Percentiles rank a stretch among this genome's conserved stretches.
Evolutionary conservation across 2,113 vertebrate species (phyloP).

Genomic region (Calyptommatus sinebrachiatus): DNA sequence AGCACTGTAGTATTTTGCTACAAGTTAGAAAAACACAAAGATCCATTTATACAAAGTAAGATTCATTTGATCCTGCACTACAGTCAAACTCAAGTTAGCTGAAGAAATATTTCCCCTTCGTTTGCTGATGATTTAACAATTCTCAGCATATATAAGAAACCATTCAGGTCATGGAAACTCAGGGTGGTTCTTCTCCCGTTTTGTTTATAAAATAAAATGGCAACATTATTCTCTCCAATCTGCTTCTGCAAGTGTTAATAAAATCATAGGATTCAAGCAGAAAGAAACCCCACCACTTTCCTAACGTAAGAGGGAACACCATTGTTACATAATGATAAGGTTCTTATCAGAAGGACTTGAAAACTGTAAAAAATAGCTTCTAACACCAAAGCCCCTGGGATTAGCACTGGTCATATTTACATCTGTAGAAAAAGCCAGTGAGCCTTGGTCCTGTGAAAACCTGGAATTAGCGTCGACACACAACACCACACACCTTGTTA

Average conservation of each 20-base stretch:
- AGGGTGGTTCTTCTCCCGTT: neutral
- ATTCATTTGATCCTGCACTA: neutral
- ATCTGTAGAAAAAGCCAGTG: conserved; percentile 14
- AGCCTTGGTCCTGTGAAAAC: conserved; percentile 28
- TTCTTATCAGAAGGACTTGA: neutral
- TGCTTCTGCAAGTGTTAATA: conserved; percentile 23
- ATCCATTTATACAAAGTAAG: neutral
- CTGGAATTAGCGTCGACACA: conserved; percentile 34
- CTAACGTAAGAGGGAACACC: neutral
- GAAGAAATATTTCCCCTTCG: neutral
- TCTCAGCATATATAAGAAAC: no score
- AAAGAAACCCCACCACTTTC: conserved; percentile 8
- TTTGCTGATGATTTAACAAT: neutral
- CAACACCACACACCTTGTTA: conserved; percentile 24
- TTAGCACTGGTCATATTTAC: conserved; percentile 19
- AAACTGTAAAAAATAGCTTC: conserved; percentile 12
- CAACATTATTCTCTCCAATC: conserved; percentile 28
- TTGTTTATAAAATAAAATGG: conserved; percentile 30
- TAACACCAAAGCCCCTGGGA: conserved; percentile 28
- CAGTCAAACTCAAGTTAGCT: neutral
- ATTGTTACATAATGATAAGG: neutral
- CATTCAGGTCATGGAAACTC: neutral
- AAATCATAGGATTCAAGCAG: conserved; percentile 5
- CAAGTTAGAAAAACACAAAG: neutral
- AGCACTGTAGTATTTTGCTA: neutral